Percentiles rank a stretch among this genome's conserved stretches.
phyloP scores from a whole-genome alignment of 37 sponge, comb jelly and placozoan species.

The Eunapius fragilis region DNA sequence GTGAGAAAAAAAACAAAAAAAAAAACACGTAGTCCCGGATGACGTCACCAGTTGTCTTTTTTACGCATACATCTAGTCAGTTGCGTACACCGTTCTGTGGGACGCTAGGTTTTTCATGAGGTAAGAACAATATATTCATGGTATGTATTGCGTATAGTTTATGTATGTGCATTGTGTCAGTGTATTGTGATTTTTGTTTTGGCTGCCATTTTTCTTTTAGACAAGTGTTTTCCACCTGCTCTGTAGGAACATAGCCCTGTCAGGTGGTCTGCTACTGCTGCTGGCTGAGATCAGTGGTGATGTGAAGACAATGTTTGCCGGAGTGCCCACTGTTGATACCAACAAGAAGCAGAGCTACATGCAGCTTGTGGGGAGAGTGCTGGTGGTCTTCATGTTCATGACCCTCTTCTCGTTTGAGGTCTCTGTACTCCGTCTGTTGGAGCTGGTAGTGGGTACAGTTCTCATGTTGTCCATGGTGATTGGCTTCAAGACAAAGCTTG shows the following conservation, averaged over 20 bases:
- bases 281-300: slow-evolving; percentile 91
- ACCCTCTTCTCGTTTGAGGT: slow-evolving; percentile 89
- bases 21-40: background rate
- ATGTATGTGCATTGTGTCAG: background rate
- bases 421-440: slow-evolving; percentile 65
- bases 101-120: slow-evolving; percentile 92
- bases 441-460: slow-evolving; percentile 65
- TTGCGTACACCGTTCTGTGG: slow-evolving; percentile 94
- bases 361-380: slow-evolving; percentile 94
- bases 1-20: slow-evolving; percentile 20
- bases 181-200: background rate
- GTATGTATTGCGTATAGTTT: background rate
- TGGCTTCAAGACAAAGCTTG: slow-evolving; percentile 95
- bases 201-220: background rate
- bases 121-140: slow-evolving; percentile 30
- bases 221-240: background rate
- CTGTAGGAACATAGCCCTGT: slow-evolving; percentile 87
- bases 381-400: slow-evolving; percentile 97
- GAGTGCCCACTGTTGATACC: slow-evolving; percentile 86
- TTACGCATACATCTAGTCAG: slow-evolving; percentile 76
- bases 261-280: slow-evolving; percentile 89
- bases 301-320: slow-evolving; percentile 97
- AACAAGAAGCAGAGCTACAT: slow-evolving; percentile 94
- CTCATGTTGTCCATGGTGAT: slow-evolving; percentile 87
- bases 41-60: background rate